These are phyloP conservation scores for Odontomyia ornata DNA, from an alignment of 2,888 invertebrate species.

Conservation along the genomic window DNA sequence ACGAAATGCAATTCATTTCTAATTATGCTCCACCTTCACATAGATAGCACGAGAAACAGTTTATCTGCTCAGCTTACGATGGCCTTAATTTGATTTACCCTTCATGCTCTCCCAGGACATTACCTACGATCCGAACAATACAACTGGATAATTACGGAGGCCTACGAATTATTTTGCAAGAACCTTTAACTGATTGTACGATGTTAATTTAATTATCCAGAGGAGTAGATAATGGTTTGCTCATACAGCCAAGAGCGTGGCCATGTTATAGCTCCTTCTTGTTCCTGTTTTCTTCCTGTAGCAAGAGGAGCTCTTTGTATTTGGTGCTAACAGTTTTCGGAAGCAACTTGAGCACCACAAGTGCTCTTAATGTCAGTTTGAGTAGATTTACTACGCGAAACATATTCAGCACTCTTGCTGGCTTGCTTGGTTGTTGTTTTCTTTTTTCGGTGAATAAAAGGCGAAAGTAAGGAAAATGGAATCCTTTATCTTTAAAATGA, in stretches of 20 bases:
- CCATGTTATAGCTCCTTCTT: neutral
- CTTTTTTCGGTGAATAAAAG: slow-evolving; percentile 34
- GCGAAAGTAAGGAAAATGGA: slow-evolving; percentile 45
- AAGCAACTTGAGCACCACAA: slow-evolving; percentile 40
- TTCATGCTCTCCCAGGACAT: neutral
- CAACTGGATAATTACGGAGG: slow-evolving; percentile 17
- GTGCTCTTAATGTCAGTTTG: slow-evolving; percentile 48
- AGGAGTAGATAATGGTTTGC: slow-evolving; percentile 44
- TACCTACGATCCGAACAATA: neutral
- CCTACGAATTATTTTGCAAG: slow-evolving; percentile 38
- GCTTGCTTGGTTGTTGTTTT: neutral
- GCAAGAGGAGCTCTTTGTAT: neutral
- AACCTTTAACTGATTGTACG: slow-evolving; percentile 45
- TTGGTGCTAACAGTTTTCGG: slow-evolving; percentile 44
- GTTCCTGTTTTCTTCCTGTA: slow-evolving; percentile 1
- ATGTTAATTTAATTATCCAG: slow-evolving; percentile 48
- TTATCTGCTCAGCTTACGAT: neutral
- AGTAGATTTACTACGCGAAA: slow-evolving; percentile 46
- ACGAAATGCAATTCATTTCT: neutral
- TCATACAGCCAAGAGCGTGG: slow-evolving; percentile 26
- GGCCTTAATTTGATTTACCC: neutral
- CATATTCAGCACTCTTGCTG: neutral
- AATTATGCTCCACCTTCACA: too few species aligned
- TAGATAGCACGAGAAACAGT: neutral
- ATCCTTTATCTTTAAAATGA: slow-evolving; percentile 47